Percentiles rank a stretch among this genome's conserved stretches.
These are phyloP conservation scores for Cephalopterus ornatus DNA, from an alignment of 2,113 vertebrate species.

Conservation along the genomic window DNA sequence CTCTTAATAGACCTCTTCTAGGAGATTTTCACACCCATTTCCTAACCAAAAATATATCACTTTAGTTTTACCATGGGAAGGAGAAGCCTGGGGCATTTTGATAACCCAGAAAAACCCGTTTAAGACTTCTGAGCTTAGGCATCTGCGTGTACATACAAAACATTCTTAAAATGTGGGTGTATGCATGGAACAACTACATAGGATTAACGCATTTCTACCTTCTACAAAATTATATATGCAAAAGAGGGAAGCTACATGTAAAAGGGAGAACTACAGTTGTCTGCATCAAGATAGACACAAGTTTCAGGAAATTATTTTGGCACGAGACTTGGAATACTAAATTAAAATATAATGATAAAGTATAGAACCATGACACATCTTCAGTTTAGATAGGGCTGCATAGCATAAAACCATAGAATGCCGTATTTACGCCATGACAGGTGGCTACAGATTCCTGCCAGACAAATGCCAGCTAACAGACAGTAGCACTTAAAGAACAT, in stretches of 20 bases:
- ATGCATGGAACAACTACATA: neutral
- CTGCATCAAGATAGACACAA: conserved; percentile 21
- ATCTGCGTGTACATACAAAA: neutral
- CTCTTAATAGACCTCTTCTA: neutral
- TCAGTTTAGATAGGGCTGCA: neutral
- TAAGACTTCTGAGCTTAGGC: neutral
- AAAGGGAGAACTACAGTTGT: neutral
- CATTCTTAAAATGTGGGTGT: conserved; percentile 12
- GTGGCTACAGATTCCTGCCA: conserved; percentile 20
- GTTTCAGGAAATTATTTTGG: conserved; percentile 50
- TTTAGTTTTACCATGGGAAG: neutral
- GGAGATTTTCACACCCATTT: neutral
- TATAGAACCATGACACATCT: neutral
- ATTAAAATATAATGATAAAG: conserved; percentile 20
- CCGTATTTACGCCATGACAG: neutral
- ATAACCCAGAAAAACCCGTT: conserved; percentile 25
- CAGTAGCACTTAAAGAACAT: neutral
- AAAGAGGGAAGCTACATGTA: conserved; percentile 13
- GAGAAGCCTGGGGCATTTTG: neutral
- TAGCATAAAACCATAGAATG: neutral
- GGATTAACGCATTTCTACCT: conserved; percentile 11
- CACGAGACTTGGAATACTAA: neutral
- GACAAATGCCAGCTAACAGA: conserved; percentile 1
- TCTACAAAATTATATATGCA: neutral
- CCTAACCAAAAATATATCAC: neutral